These are phyloP conservation scores for Aphelenchoides besseyi DNA, from an alignment of 1,140 invertebrate species.

Conservation along the genomic window DNA sequence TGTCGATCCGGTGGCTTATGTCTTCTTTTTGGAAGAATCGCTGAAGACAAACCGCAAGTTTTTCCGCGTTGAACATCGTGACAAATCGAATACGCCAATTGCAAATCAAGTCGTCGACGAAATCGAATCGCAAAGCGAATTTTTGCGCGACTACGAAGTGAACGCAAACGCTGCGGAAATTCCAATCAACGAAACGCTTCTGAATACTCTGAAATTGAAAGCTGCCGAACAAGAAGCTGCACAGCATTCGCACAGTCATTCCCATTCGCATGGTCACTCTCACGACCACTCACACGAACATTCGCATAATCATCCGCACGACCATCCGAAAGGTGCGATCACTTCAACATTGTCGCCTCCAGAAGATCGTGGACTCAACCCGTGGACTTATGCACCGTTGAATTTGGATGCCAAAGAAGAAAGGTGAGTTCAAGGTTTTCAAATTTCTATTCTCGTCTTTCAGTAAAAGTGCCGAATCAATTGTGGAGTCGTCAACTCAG, in stretches of 20 bases:
- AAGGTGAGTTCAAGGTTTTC: too few species aligned
- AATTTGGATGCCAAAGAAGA: too few species aligned
- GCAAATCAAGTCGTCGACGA: not conserved
- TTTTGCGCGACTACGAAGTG: not conserved
- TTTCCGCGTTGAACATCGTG: not conserved
- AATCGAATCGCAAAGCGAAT: not conserved
- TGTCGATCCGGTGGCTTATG: not conserved
- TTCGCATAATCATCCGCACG: not conserved
- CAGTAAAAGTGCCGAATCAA: too few species aligned
- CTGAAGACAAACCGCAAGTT: not conserved
- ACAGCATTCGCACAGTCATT: not conserved
- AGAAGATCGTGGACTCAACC: too few species aligned
- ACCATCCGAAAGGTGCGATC: not conserved
- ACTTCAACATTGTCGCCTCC: not conserved
- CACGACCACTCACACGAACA: not conserved
- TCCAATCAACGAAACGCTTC: not conserved
- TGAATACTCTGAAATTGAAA: not conserved
- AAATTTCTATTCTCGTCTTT: too few species aligned
- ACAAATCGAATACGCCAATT: not conserved
- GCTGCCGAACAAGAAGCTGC: not conserved
- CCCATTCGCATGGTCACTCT: constrained; percentile 3
- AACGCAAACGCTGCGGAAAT: not conserved
- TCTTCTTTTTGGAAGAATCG: constrained; percentile 12
- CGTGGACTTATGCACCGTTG: too few species aligned
- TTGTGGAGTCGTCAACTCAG: too few species aligned